phyloP scores from a whole-genome alignment of 2,888 invertebrate species.

The Ethmia dodecea region DNA sequence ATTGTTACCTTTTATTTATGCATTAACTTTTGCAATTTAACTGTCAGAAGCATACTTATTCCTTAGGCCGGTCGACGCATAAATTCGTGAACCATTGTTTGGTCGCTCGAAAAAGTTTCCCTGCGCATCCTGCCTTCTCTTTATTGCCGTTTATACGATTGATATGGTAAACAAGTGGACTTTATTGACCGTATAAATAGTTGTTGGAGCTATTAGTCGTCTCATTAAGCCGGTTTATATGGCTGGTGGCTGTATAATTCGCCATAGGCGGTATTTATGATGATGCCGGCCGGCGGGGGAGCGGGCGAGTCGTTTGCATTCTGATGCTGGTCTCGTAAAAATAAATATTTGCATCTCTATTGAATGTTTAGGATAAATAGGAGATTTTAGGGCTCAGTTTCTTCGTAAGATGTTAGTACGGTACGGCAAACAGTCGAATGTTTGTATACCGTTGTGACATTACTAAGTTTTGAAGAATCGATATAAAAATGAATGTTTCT shows the following conservation, averaged over 20 bases:
- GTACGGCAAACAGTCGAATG: too few relatives aligned
- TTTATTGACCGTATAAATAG: constrained; percentile 29
- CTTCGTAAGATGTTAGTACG: constrained; percentile 5
- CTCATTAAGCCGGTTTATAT: constrained; percentile 37
- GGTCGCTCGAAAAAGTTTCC: constrained; percentile 8
- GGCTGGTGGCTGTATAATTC: constrained; percentile 27
- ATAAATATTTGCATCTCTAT: constrained; percentile 39
- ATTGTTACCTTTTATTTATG: constrained; percentile 72
- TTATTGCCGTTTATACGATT: constrained; percentile 42
- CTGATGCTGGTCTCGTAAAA: constrained; percentile 31
- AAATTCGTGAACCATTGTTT: constrained; percentile 46
- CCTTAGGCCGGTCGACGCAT: constrained; percentile 23
- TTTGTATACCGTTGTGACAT: too few relatives aligned
- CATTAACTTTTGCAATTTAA: constrained; percentile 70
- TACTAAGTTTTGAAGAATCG: too few relatives aligned
- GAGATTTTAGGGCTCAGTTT: constrained; percentile 2
- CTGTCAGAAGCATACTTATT: constrained; percentile 47
- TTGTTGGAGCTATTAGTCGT: constrained; percentile 39
- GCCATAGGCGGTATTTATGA: constrained; percentile 24
- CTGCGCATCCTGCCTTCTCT: constrained; percentile 26
- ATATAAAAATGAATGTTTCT: constrained; percentile 3
- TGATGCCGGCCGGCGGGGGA: constrained; percentile 16
- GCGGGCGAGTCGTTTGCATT: constrained; percentile 27
- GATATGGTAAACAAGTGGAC: constrained; percentile 44
- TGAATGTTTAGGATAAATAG: constrained; percentile 36